phyloP scores from a whole-genome alignment of 2,888 invertebrate genomes.

The Brenthis hecate region DNA sequence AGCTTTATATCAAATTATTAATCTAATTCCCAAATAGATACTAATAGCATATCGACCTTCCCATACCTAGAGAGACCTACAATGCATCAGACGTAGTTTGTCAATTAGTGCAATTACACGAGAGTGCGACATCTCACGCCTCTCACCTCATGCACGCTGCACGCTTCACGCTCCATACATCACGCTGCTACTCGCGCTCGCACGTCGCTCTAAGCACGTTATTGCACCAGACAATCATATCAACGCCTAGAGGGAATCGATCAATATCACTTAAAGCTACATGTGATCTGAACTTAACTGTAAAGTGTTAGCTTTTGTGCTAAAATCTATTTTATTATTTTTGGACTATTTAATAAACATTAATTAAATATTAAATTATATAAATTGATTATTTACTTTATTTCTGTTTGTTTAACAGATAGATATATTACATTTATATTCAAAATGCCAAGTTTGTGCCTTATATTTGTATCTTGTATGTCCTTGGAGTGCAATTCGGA shows the following conservation, averaged over 20 bases:
- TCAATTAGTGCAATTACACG: slow-evolving; percentile 20
- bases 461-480: too few relatives aligned
- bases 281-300: slow-evolving; percentile 5
- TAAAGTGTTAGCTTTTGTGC: too few relatives aligned
- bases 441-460: too few relatives aligned
- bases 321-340: too few relatives aligned
- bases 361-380: too few relatives aligned
- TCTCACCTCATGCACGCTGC: slow-evolving; percentile 8
- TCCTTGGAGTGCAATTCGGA: too few relatives aligned
- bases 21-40: too few relatives aligned
- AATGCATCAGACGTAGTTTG: slow-evolving; percentile 10
- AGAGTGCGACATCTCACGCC: slow-evolving; percentile 14
- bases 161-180: slow-evolving; percentile 9
- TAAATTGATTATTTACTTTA: too few relatives aligned
- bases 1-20: too few relatives aligned
- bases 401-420: too few relatives aligned
- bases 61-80: not conserved
- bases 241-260: slow-evolving; percentile 1
- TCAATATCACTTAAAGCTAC: slow-evolving; percentile 8
- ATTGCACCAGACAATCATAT: slow-evolving; percentile 13
- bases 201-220: slow-evolving; percentile 15
- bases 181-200: slow-evolving; percentile 1
- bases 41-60: not conserved
- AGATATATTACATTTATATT: too few relatives aligned
- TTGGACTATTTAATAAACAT: too few relatives aligned